phyloP scores from a whole-genome alignment of 2,797 vertebrate species.

The Chromobotia macracanthus region DNA sequence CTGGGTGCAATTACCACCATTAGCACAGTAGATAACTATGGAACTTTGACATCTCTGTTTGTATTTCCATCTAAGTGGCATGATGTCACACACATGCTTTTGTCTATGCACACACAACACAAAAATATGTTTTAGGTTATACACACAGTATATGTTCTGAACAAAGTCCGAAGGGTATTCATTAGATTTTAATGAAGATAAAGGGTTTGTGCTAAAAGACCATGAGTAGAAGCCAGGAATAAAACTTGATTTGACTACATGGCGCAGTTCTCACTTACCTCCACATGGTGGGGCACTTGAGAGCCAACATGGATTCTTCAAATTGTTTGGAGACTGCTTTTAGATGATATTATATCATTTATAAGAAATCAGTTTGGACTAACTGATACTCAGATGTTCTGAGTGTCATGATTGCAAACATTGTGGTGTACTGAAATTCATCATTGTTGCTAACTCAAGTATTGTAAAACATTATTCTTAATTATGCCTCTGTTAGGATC shows the following conservation, averaged over 20 bases:
- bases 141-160: not conserved
- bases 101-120: slow-evolving; percentile 16
- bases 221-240: too few relatives aligned
- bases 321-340: not conserved
- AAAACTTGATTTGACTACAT: not conserved
- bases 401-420: not conserved
- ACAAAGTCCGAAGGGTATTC: not conserved
- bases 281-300: slow-evolving; percentile 27
- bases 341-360: not conserved
- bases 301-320: not conserved
- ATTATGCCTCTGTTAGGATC: slow-evolving; percentile 17
- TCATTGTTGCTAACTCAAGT: not conserved
- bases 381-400: not conserved
- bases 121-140: not conserved
- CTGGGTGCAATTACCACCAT: not conserved
- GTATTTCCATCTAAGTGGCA: slow-evolving; percentile 6
- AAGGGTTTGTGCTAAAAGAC: not conserved
- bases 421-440: slow-evolving; percentile 7
- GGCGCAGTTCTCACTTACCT: slow-evolving; percentile 4
- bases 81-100: not conserved
- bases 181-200: not conserved
- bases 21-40: not conserved
- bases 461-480: not conserved
- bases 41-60: not conserved
- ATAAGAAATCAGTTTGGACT: not conserved